A percentile compares a stretch with the other conserved stretches of the same genome.
These are phyloP conservation scores for Drosophila siamana DNA, from an alignment of 2,888 invertebrate species.

Conservation along the genomic window DNA sequence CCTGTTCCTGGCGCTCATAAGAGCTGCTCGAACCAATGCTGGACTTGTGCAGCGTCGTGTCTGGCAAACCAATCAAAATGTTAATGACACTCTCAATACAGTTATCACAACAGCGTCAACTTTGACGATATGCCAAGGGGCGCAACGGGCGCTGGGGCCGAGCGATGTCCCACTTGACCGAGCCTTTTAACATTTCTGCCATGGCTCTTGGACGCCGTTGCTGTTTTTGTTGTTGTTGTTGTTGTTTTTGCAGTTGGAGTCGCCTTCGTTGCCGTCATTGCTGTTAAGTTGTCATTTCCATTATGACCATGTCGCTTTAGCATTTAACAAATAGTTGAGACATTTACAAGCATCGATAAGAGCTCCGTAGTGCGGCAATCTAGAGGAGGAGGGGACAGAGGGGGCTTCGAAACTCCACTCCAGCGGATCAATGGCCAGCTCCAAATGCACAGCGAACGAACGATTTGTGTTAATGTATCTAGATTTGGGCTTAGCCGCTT, in stretches of 20 bases:
- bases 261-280: constrained; percentile 55
- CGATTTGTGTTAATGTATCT: constrained; percentile 75
- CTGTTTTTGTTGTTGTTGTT: constrained; percentile 8
- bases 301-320: constrained; percentile 83
- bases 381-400: neutral
- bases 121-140: constrained; percentile 26
- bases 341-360: constrained; percentile 83
- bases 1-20: constrained; percentile 59
- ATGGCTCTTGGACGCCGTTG: constrained; percentile 40
- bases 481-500: constrained; percentile 45
- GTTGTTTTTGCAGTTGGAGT: constrained; percentile 20
- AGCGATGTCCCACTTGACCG: constrained; percentile 55
- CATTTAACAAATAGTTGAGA: constrained; percentile 85
- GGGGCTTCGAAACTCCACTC: neutral
- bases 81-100: constrained; percentile 85
- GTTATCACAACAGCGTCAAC: constrained; percentile 73
- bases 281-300: constrained; percentile 84
- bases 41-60: constrained; percentile 27
- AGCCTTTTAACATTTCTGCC: constrained; percentile 73
- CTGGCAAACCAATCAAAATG: constrained; percentile 82
- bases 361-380: constrained; percentile 7
- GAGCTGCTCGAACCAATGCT: constrained; percentile 29
- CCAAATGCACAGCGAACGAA: constrained; percentile 47
- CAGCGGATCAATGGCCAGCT: constrained; percentile 30
- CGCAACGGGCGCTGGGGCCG: neutral